phyloP scores from a whole-genome alignment of 2,888 invertebrate species.

The Aleiodes alternator region DNA sequence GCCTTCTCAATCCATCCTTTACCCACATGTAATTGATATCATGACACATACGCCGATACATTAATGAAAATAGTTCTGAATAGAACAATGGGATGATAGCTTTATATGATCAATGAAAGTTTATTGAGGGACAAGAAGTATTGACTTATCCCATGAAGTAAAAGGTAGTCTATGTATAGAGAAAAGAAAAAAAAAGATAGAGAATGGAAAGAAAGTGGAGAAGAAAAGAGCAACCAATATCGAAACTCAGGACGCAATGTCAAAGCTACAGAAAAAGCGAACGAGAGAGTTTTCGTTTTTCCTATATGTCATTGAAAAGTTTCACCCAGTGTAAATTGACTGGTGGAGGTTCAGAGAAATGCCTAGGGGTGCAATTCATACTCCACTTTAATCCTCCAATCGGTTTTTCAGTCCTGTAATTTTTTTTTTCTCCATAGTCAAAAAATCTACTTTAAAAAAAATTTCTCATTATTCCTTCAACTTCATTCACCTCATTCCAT shows the following conservation, averaged over 20 bases:
- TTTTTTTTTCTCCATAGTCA: background rate
- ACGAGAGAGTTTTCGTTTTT: background rate
- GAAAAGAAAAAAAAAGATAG: too few species aligned
- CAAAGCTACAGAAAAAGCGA: background rate
- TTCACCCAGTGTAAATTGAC: conserved; percentile 20
- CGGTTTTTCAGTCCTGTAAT: background rate
- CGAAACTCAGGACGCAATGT: conserved; percentile 20
- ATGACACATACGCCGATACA: conserved; percentile 23
- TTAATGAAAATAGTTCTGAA: conserved; percentile 13
- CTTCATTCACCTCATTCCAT: background rate
- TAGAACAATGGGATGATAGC: too few species aligned
- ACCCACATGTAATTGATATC: conserved; percentile 15
- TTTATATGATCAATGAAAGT: too few species aligned
- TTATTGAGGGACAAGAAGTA: too few species aligned
- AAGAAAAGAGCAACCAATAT: conserved; percentile 10
- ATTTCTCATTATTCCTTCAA: conserved; percentile 28
- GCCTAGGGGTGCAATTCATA: conserved; percentile 29
- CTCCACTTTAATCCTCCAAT: conserved; percentile 14
- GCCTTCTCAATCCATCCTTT: background rate
- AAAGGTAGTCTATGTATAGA: too few species aligned
- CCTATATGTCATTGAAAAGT: conserved; percentile 18
- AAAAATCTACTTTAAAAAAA: conserved; percentile 10
- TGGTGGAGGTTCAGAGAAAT: conserved; percentile 18
- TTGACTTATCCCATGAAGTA: too few species aligned
- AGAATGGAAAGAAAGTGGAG: too few species aligned